Evolutionary conservation across 2,888 invertebrate species (phyloP).

Genomic region (Orchesella flavescens): DNA sequence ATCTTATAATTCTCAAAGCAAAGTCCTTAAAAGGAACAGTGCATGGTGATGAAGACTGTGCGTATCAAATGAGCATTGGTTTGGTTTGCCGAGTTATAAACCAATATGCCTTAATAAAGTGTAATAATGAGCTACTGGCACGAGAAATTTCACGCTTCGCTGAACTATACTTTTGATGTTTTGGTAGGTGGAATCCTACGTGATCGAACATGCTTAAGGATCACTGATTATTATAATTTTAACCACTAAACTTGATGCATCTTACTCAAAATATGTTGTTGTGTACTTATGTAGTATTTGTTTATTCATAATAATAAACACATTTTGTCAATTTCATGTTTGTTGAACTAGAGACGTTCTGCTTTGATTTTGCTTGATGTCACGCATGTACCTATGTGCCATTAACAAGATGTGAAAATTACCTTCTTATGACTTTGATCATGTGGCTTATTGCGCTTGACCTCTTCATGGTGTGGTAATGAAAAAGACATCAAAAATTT

Average conservation of each 20-base stretch:
- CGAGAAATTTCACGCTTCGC: constrained; percentile 51
- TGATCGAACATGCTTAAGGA: not conserved
- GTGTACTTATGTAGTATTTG: not conserved
- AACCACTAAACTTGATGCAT: not conserved
- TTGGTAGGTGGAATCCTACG: constrained; percentile 19
- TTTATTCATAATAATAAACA: too few relatives aligned
- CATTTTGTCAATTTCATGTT: too few relatives aligned
- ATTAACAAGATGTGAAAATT: too few relatives aligned
- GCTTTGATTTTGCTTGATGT: too few relatives aligned
- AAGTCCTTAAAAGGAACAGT: not conserved
- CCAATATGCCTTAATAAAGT: constrained; percentile 19
- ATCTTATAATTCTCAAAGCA: not conserved
- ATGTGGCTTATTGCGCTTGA: too few relatives aligned
- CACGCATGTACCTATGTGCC: too few relatives aligned
- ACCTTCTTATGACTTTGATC: too few relatives aligned
- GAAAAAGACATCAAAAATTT: too few relatives aligned
- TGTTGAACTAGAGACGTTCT: too few relatives aligned
- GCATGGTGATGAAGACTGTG: not conserved
- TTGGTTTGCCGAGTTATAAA: constrained; percentile 17
- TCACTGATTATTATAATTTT: too few relatives aligned
- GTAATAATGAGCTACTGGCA: constrained; percentile 46
- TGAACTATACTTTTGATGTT: constrained; percentile 35
- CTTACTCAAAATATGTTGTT: constrained; percentile 8
- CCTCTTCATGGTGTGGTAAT: too few relatives aligned
- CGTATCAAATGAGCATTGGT: not conserved